These are phyloP conservation scores for Lithophane semibrunnea DNA, from an alignment of 2,888 invertebrate genomes.

Conservation along the genomic window DNA sequence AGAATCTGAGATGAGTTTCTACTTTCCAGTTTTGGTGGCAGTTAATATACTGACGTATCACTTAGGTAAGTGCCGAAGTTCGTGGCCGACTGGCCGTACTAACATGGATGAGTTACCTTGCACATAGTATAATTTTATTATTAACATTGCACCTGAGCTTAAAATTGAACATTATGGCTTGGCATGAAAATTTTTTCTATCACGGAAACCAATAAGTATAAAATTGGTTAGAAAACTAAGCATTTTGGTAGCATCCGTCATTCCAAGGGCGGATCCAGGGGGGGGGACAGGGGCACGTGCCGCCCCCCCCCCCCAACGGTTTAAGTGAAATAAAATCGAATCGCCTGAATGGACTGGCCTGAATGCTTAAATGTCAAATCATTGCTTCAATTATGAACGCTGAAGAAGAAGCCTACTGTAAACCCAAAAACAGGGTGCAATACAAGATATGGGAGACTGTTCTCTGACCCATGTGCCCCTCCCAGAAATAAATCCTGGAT, in stretches of 20 bases:
- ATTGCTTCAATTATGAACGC: too few relatives aligned
- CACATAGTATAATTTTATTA: neutral
- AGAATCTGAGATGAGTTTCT: slow-evolving; percentile 43
- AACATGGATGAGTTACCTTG: slow-evolving; percentile 27
- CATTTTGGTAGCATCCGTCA: neutral
- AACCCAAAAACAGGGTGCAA: too few relatives aligned
- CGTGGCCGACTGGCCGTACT: neutral
- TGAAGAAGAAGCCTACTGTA: too few relatives aligned
- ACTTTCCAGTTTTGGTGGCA: slow-evolving; percentile 40
- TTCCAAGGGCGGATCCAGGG: too few relatives aligned
- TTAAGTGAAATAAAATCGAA: too few relatives aligned
- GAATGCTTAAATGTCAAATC: too few relatives aligned
- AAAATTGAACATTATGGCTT: slow-evolving; percentile 11
- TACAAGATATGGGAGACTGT: too few relatives aligned
- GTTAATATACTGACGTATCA: slow-evolving; percentile 46
- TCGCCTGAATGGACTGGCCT: too few relatives aligned
- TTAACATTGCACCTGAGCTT: slow-evolving; percentile 24
- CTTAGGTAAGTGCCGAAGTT: slow-evolving; percentile 41
- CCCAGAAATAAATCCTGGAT: too few relatives aligned
- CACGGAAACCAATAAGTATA: neutral
- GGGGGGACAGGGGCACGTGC: too few relatives aligned
- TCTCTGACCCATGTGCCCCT: too few relatives aligned
- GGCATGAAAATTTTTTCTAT: slow-evolving; percentile 31
- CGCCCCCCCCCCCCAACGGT: too few relatives aligned
- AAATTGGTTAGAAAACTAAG: neutral